Evolutionary conservation across 1,140 invertebrate species (phyloP).

Genomic region (Calliopsis andreniformis): DNA sequence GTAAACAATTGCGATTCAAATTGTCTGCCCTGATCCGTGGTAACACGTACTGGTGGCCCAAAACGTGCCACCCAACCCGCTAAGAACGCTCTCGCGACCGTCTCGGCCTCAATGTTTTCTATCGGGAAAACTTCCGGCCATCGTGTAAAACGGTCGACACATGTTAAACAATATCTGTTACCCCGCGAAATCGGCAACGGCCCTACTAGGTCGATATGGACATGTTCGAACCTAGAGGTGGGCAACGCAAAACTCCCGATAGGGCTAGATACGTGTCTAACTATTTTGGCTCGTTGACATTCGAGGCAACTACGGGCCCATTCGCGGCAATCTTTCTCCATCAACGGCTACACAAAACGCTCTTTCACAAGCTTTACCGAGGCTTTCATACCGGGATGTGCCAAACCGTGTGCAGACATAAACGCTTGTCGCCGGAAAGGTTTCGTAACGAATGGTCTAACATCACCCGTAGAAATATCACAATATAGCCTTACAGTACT

Average conservation of each 20-base stretch:
- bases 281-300: conserved; percentile 28
- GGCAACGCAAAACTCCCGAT: not conserved
- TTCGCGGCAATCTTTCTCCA: conserved; percentile 29
- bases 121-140: conserved; percentile 70
- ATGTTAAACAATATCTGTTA: conserved; percentile 58
- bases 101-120: conserved; percentile 69
- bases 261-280: conserved; percentile 13
- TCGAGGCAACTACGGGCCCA: conserved; percentile 1
- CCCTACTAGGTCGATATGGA: not conserved
- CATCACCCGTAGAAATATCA: not conserved
- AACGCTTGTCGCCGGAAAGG: conserved; percentile 23
- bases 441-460: conserved; percentile 11
- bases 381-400: conserved; percentile 18
- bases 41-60: conserved; percentile 12
- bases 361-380: conserved; percentile 10
- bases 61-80: conserved; percentile 53
- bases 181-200: conserved; percentile 7
- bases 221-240: conserved; percentile 1
- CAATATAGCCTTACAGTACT: not conserved
- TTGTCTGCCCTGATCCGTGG: conserved; percentile 29
- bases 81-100: conserved; percentile 68
- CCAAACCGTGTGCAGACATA: not conserved
- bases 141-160: conserved; percentile 66
- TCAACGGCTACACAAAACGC: conserved; percentile 28
- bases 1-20: conserved; percentile 27